Evolutionary conservation across 2,888 invertebrate species (phyloP).

Genomic region (Aleiodes alternator): DNA sequence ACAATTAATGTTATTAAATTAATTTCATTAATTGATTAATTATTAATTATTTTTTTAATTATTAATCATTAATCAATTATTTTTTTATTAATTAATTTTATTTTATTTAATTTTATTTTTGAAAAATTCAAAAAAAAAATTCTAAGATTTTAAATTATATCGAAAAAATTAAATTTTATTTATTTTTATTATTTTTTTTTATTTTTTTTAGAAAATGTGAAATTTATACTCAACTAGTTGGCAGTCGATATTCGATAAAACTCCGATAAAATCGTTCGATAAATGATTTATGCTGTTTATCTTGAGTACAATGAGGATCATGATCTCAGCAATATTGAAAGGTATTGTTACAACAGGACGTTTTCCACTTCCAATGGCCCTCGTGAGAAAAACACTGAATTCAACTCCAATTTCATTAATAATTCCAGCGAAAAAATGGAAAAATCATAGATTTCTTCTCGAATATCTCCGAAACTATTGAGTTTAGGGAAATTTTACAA

Average conservation of each 20-base stretch:
- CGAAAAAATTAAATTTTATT: too few species aligned
- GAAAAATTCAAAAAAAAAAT: too few species aligned
- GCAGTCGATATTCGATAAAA: slow-evolving; percentile 4
- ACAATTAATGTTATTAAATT: too few species aligned
- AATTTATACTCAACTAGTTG: slow-evolving; percentile 6
- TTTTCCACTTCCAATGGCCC: slow-evolving; percentile 64
- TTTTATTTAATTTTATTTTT: too few species aligned
- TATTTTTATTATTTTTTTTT: too few species aligned
- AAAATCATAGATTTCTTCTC: too few species aligned
- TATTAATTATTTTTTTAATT: too few species aligned
- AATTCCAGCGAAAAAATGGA: background rate
- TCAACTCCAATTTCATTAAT: slow-evolving; percentile 13
- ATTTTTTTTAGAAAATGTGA: background rate
- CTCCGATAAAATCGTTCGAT: background rate
- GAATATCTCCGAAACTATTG: too few species aligned
- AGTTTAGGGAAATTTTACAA: too few species aligned
- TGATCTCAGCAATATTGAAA: slow-evolving; percentile 70
- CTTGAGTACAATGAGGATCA: slow-evolving; percentile 67
- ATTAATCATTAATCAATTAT: too few species aligned
- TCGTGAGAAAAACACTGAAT: slow-evolving; percentile 69
- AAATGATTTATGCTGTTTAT: slow-evolving; percentile 56
- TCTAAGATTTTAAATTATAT: too few species aligned
- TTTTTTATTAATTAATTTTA: too few species aligned
- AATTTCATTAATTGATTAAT: background rate
- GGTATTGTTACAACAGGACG: slow-evolving; percentile 72